phyloP scores from a whole-genome alignment of 2,113 vertebrate genomes.

The Pseudorectes ferrugineus region DNA sequence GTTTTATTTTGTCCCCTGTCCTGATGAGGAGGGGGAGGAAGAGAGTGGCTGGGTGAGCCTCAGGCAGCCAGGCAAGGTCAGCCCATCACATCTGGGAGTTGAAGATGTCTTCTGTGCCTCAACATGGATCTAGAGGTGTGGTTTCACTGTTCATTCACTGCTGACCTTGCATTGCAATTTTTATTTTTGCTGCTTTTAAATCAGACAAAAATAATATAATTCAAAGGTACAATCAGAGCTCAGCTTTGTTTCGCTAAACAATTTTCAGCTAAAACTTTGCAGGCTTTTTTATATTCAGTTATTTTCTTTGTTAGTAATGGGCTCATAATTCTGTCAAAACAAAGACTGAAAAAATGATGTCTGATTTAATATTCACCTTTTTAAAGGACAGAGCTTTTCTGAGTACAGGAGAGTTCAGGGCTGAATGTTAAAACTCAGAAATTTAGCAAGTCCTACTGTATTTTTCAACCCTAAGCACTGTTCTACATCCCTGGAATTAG shows the following conservation, averaged over 20 bases:
- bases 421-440: background rate
- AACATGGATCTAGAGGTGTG: background rate
- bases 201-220: background rate
- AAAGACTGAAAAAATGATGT: background rate
- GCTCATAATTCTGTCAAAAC: conserved; percentile 32
- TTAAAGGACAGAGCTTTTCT: background rate
- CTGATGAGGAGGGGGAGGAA: background rate
- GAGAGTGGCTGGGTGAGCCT: background rate
- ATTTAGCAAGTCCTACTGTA: background rate
- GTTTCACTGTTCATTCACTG: background rate
- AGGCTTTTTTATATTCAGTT: background rate
- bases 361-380: conserved; percentile 24
- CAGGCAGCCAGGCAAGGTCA: background rate
- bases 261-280: background rate
- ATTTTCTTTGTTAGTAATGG: background rate
- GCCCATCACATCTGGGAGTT: background rate
- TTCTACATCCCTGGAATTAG: background rate
- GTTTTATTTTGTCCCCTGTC: background rate
- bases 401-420: background rate
- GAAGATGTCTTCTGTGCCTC: background rate
- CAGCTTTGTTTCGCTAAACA: background rate
- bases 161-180: background rate
- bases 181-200: background rate
- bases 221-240: background rate
- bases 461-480: background rate